Evolutionary conservation across 1,140 invertebrate species (phyloP).

Genomic region (Ostrea denselamellosa): DNA sequence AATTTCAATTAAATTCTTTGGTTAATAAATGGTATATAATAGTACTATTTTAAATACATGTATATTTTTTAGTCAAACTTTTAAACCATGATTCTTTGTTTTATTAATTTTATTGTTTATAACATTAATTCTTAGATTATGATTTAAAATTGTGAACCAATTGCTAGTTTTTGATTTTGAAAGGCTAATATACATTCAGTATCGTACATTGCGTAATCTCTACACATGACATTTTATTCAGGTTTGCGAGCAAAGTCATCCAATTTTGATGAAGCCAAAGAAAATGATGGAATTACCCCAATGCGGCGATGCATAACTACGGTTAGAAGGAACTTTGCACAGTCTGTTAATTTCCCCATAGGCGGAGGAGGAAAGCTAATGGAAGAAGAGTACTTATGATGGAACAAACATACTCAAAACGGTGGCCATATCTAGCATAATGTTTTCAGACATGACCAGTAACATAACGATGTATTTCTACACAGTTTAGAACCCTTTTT

Average conservation of each 20-base stretch:
- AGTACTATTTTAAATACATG: too few relatives aligned
- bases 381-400: not conserved
- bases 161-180: too few relatives aligned
- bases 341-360: not conserved
- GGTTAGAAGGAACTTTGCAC: conserved; percentile 8
- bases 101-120: not conserved
- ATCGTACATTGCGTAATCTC: not conserved
- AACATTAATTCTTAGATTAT: not conserved
- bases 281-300: not conserved
- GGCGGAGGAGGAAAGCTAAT: not conserved
- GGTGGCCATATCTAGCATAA: not conserved
- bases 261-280: conserved; percentile 10
- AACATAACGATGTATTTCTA: not conserved
- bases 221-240: not conserved
- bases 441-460: not conserved
- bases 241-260: conserved; percentile 40
- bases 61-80: too few relatives aligned
- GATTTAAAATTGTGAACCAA: not conserved
- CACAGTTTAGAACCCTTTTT: not conserved
- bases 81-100: not conserved
- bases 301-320: conserved; percentile 21
- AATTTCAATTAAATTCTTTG: too few relatives aligned
- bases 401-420: not conserved
- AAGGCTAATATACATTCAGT: too few relatives aligned
- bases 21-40: too few relatives aligned